These are phyloP conservation scores for Eufriesea mexicana DNA, from an alignment of 1,140 invertebrate genomes.

Conservation along the genomic window DNA sequence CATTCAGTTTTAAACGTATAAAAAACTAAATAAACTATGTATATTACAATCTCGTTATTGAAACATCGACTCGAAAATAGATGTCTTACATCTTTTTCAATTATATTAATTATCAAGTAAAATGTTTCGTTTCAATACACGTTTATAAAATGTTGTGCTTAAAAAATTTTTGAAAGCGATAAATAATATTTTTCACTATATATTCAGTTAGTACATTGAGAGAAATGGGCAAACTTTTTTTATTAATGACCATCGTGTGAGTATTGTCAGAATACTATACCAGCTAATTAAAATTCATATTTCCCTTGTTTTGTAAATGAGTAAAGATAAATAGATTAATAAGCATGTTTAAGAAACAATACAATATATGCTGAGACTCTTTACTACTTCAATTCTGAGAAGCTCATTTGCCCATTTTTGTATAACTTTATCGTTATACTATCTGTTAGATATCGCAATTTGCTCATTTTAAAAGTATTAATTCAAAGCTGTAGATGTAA, in stretches of 20 bases:
- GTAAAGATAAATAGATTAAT: slow-evolving; percentile 17
- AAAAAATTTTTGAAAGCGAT: slow-evolving; percentile 37
- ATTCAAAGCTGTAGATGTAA: slow-evolving; percentile 95
- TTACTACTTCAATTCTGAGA: neutral
- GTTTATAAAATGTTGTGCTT: slow-evolving; percentile 44
- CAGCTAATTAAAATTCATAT: neutral
- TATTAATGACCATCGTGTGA: neutral
- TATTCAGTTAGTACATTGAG: slow-evolving; percentile 36
- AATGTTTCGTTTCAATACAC: slow-evolving; percentile 29
- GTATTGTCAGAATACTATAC: slow-evolving; percentile 4
- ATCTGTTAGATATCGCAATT: slow-evolving; percentile 23
- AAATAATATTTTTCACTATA: slow-evolving; percentile 52
- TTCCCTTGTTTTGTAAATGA: slow-evolving; percentile 26
- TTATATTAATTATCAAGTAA: slow-evolving; percentile 34
- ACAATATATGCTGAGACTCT: neutral
- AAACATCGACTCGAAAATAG: slow-evolving; percentile 36
- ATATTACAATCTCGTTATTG: slow-evolving; percentile 59
- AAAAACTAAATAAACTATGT: slow-evolving; percentile 69
- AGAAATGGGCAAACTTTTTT: slow-evolving; percentile 30
- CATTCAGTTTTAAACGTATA: slow-evolving; percentile 56
- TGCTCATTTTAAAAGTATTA: slow-evolving; percentile 79
- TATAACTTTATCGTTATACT: slow-evolving; percentile 21
- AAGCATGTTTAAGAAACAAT: slow-evolving; percentile 23
- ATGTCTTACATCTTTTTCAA: slow-evolving; percentile 45
- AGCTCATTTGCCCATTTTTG: slow-evolving; percentile 20